Evolutionary conservation across 2,113 vertebrate species (phyloP).

Genomic region (Tachysurus vachellii): DNA sequence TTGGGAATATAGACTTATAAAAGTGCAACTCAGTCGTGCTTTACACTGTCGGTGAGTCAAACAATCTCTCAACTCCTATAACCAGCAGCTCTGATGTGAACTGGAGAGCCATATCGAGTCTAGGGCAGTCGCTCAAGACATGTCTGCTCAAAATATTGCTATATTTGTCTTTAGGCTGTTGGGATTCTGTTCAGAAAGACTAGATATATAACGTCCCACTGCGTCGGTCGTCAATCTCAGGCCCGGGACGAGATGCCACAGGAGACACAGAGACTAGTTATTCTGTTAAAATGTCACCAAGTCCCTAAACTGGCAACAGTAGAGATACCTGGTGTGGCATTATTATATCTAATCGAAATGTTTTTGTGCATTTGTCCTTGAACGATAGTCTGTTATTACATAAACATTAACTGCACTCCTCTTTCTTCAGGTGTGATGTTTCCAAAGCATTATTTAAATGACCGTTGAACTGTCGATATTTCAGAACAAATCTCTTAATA

Average conservation of each 20-base stretch:
- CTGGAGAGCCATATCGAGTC: not conserved
- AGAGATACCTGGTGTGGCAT: not conserved
- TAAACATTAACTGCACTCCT: constrained; percentile 1
- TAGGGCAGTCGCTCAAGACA: not conserved
- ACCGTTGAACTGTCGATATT: not conserved
- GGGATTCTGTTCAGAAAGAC: no score
- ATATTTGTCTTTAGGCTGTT: not conserved
- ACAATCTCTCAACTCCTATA: not conserved
- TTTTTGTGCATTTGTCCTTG: constrained; percentile 22
- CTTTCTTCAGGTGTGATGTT: not conserved
- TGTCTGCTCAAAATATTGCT: not conserved
- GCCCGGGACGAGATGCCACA: no score
- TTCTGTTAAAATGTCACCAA: not conserved
- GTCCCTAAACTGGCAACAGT: not conserved
- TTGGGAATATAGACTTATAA: not conserved
- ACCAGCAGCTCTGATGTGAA: not conserved
- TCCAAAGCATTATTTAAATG: not conserved
- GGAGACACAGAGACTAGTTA: no score
- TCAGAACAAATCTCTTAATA: not conserved
- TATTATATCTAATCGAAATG: not conserved
- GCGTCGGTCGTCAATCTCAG: no score
- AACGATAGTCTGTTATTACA: constrained; percentile 12
- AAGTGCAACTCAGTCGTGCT: not conserved
- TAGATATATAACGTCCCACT: no score
- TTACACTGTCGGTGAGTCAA: not conserved